Conservation (phyloP, 2,113 vertebrate genomes). For the Dicaeum eximium region DNA sequence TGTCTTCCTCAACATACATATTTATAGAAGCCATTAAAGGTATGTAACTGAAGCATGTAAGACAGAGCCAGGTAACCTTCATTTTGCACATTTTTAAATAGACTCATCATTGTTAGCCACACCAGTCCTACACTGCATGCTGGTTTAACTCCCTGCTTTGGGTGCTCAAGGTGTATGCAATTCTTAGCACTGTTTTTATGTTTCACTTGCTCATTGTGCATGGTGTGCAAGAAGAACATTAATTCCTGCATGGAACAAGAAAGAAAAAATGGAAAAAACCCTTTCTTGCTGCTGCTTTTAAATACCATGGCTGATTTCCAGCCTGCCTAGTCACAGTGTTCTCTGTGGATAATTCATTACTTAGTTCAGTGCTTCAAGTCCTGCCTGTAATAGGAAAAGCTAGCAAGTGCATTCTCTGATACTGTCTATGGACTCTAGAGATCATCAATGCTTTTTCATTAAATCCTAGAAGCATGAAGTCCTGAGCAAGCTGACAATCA, state of each 20-base stretch:
- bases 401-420: not conserved
- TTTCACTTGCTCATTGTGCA: not conserved
- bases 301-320: not conserved
- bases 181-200: not conserved
- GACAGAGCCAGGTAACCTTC: not conserved
- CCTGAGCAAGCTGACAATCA: not conserved
- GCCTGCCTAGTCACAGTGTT: not conserved
- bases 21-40: not conserved
- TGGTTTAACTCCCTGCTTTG: not conserved
- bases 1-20: not conserved
- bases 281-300: not conserved
- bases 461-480: not conserved
- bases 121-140: not conserved
- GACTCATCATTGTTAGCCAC: rapidly evolving
- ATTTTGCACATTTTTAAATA: not conserved
- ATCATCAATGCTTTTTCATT: not conserved
- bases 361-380: not conserved
- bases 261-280: not conserved
- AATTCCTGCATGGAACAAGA: not conserved
- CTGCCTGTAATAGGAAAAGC: not conserved
- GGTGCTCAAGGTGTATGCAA: not conserved
- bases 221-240: not conserved
- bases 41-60: not conserved
- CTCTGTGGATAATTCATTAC: not conserved
- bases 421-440: not conserved